A percentile compares a stretch with the other conserved stretches of the same genome.
Conservation (phyloP, 2,888 invertebrate genomes). For the Chrysolina haemoptera region DNA sequence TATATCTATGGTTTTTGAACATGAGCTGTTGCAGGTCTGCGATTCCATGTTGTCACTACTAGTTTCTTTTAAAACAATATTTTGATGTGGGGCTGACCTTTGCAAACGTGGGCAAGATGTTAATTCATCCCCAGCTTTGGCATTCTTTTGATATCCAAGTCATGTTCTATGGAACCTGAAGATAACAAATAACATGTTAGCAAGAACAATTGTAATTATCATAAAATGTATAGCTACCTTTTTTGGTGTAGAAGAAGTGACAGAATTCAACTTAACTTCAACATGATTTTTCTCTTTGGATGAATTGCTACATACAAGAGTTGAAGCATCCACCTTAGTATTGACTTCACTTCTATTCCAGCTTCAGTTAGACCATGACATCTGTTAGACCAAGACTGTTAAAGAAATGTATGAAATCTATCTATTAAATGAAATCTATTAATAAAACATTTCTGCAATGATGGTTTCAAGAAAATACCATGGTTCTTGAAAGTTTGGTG, state of each 20-base stretch:
- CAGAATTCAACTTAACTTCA: too few relatives aligned
- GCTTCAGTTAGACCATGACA: background rate
- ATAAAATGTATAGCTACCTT: too few relatives aligned
- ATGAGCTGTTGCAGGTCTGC: slow-evolving; percentile 8
- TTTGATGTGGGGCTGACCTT: background rate
- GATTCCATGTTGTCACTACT: slow-evolving; percentile 11
- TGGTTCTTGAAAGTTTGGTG: slow-evolving; percentile 2
- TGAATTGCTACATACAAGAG: too few relatives aligned
- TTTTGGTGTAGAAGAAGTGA: too few relatives aligned
- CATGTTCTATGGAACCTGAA: background rate
- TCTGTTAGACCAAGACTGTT: background rate
- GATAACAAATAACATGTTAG: too few relatives aligned
- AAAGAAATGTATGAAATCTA: background rate
- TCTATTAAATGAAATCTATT: too few relatives aligned
- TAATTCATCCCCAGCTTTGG: slow-evolving; percentile 11
- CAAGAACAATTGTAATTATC: too few relatives aligned
- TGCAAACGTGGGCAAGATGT: background rate
- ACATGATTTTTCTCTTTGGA: too few relatives aligned
- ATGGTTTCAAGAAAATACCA: background rate
- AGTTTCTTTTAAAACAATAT: background rate
- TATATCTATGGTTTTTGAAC: slow-evolving; percentile 3
- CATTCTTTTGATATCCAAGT: slow-evolving; percentile 7
- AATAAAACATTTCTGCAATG: slow-evolving; percentile 11
- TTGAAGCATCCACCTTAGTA: too few relatives aligned
- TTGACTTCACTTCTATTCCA: too few relatives aligned